Percentiles rank a stretch among this genome's conserved stretches.
Evolutionary conservation across 2,113 vertebrate species (phyloP).

Genomic region (Epinephelus fuscoguttatus): DNA sequence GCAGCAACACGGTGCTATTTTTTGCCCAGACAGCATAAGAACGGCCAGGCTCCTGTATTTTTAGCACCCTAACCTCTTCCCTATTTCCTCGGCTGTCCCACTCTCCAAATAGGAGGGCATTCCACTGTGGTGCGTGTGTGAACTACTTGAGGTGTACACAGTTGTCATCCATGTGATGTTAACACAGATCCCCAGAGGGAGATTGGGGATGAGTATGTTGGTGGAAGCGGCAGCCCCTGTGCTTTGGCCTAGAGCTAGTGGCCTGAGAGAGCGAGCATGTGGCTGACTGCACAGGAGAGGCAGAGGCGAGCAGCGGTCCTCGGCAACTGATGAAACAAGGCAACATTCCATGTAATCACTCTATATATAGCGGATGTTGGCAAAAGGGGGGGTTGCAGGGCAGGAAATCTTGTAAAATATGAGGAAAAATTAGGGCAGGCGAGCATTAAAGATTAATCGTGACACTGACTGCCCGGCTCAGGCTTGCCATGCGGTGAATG

Average conservation of each 20-base stretch:
- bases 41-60: conserved; percentile 75
- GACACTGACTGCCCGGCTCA: conserved; percentile 66
- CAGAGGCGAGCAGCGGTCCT: conserved; percentile 42
- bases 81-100: conserved; percentile 72
- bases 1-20: conserved; percentile 78
- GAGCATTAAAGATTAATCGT: conserved; percentile 79
- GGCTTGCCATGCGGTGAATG: conserved; percentile 70
- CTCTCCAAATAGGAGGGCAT: conserved; percentile 71
- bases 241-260: conserved; percentile 52
- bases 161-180: conserved; percentile 67
- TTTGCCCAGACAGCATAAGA: conserved; percentile 61
- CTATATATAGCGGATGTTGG: conserved; percentile 66
- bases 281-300: conserved; percentile 42
- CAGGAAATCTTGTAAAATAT: conserved; percentile 77
- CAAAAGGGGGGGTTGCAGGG: conserved; percentile 26
- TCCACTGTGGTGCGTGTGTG: conserved; percentile 37
- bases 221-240: conserved; percentile 38
- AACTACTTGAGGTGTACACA: conserved; percentile 57
- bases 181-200: conserved; percentile 62
- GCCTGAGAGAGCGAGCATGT: conserved; percentile 19
- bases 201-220: conserved; percentile 34
- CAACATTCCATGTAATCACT: conserved; percentile 75
- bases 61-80: conserved; percentile 78
- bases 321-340: conserved; percentile 76
- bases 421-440: conserved; percentile 78